phyloP scores from a whole-genome alignment of 1,140 invertebrate genomes.

The Lutraria rhynchaena region DNA sequence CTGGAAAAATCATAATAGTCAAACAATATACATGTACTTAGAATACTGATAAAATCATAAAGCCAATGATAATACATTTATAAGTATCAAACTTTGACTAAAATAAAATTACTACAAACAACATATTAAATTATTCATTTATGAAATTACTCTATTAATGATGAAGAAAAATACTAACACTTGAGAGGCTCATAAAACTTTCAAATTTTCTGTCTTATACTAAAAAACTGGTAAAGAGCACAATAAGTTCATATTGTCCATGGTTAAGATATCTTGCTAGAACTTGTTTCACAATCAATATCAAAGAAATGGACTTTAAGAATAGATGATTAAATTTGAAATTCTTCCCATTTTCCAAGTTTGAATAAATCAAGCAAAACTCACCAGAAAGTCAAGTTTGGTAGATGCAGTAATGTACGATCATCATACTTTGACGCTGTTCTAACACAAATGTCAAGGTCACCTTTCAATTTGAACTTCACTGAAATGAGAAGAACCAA shows the following conservation, averaged over 20 bases:
- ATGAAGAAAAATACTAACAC: no score
- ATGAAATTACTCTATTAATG: not conserved
- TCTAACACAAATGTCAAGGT: conserved; percentile 93
- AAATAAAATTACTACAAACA: not conserved
- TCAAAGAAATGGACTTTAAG: no score
- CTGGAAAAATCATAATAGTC: conserved; percentile 66
- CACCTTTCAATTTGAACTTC: conserved; percentile 92
- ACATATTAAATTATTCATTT: not conserved
- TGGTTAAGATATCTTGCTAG: no score
- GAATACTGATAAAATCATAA: not conserved
- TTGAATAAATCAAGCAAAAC: not conserved
- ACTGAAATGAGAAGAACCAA: conserved; percentile 83
- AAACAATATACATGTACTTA: not conserved
- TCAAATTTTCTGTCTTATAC: no score
- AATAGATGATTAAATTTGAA: no score
- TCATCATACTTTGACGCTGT: conserved; percentile 99
- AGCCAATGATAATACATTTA: not conserved
- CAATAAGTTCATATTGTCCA: no score
- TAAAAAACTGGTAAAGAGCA: no score
- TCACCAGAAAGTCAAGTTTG: conserved; percentile 86
- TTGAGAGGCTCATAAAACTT: no score
- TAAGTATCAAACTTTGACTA: not conserved
- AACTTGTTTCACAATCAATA: no score
- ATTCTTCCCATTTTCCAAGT: no score
- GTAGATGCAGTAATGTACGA: conserved; percentile 94